Evolutionary conservation across 2,888 invertebrate genomes (phyloP).

Genomic region (Coecobrya sp.): DNA sequence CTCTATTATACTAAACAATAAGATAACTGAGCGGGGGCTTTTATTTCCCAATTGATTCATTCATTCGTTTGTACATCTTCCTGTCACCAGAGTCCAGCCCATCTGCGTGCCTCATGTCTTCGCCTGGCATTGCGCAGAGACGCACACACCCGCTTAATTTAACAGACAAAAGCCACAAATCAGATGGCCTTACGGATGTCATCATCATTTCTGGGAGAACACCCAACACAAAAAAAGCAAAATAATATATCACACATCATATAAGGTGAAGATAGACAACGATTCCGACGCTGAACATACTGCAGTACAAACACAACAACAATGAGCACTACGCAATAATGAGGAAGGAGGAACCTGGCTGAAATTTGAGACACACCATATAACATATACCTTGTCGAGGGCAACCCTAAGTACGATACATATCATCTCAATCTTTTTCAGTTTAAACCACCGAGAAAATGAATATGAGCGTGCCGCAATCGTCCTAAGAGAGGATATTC

Average conservation of each 20-base stretch:
- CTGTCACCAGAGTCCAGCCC: conserved; percentile 62
- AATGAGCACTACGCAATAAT: conserved; percentile 32
- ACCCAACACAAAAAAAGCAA: conserved; percentile 60
- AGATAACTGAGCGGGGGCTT: conserved; percentile 52
- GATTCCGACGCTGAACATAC: background rate
- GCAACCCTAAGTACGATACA: conserved; percentile 32
- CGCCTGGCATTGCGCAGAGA: conserved; percentile 69
- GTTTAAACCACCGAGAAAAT: conserved; percentile 50
- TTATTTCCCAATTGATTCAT: conserved; percentile 54
- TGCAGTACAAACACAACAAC: conserved; percentile 42
- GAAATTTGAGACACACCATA: conserved; percentile 57
- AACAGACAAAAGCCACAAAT: conserved; percentile 73
- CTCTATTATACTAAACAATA: background rate
- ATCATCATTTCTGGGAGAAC: conserved; percentile 70
- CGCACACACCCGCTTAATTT: conserved; percentile 66
- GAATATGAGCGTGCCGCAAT: conserved; percentile 68
- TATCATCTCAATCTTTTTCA: conserved; percentile 31
- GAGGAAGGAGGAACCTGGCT: conserved; percentile 24
- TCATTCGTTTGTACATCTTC: conserved; percentile 64
- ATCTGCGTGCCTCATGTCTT: conserved; percentile 75
- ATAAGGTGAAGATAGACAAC: conserved; percentile 15
- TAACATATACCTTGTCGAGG: conserved; percentile 5
- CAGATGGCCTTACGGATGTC: conserved; percentile 71
- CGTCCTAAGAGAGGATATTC: conserved; percentile 53
- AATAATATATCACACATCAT: conserved; percentile 42